Base-by-base conservation (phyloP, 2,888 invertebrate genomes). In the Anarsia innoxiella region DNA sequence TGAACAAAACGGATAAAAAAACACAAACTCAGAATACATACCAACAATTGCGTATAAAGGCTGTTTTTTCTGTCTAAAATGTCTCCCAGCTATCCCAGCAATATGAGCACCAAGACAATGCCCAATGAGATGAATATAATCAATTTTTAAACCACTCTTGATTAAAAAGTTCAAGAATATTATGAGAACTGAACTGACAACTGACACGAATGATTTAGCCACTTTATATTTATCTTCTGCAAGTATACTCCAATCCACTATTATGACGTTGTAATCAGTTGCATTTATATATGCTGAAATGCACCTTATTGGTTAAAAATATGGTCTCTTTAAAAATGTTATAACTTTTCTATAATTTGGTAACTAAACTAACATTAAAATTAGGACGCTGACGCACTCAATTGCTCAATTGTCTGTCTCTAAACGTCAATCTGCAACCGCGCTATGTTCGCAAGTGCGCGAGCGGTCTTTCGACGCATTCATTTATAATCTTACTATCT, bases 41-140 rank as follows among this genome's bases (percentile, higher is more conserved):
- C 33, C 33, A 19, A 25, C 26, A 13, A 33, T 33, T n/a, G 25
- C 33, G 15, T 33, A 23, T 6, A 33, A 14, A n/a, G 9, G n/a
- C 3, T 3, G 25, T 2, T 33, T 25, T 8, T 14, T 13, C n/a
- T 12, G 14, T 2, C 14, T n/a, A 25, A 33, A 25, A 14, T 33
- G 6, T 25, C 26, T 25, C 14, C 33, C 33, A 6, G 12, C 26
- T 10, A 10, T 14, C 2, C 33, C 33, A 10, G 25, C 33, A 2
- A 33, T 33, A n/a, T 33, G 33, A 4, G 33, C 33, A 14, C 33
- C 33, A 8, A 33, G 10, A 25, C 33, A 25, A 12, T 33, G 33
- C 2, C 33, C 33, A 25, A 33, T 33, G 9, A 33, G 25, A 10
- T 33, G 33, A 2, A 33, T 9, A 8, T 33, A 3, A 12, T n/a